A percentile compares a stretch with the other conserved stretches of the same genome.
Evolutionary conservation across 2,888 invertebrate genomes (phyloP).

Genomic region (Adela reaumurella): DNA sequence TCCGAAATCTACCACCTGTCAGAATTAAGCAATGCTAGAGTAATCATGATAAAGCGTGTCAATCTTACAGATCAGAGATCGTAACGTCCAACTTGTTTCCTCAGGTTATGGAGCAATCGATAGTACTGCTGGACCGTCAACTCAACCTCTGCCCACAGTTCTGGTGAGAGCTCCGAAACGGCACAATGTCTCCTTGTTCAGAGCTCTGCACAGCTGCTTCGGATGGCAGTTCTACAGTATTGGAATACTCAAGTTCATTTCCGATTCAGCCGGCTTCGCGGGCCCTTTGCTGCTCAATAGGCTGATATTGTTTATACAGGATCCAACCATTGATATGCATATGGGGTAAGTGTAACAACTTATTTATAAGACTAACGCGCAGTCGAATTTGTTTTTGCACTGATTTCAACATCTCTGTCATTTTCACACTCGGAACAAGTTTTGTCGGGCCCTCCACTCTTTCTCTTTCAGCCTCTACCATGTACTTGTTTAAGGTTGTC

Average conservation of each 20-base stretch:
- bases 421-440: too few relatives aligned
- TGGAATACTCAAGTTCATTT: conserved; percentile 76
- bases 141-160: conserved; percentile 39
- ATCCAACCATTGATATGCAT: conserved; percentile 61
- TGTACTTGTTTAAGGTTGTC: too few relatives aligned
- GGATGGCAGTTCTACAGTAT: conserved; percentile 81
- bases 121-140: conserved; percentile 26
- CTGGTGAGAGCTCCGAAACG: conserved; percentile 28
- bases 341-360: conserved; percentile 63
- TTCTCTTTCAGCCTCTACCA: too few relatives aligned
- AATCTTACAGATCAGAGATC: too few relatives aligned
- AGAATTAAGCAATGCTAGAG: too few relatives aligned
- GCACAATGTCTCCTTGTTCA: conserved; percentile 57
- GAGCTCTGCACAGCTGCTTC: conserved; percentile 71
- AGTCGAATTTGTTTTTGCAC: too few relatives aligned
- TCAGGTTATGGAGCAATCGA: conserved; percentile 39
- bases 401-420: too few relatives aligned
- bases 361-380: too few relatives aligned
- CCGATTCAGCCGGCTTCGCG: conserved; percentile 82
- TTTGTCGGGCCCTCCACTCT: too few relatives aligned
- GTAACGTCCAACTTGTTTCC: too few relatives aligned
- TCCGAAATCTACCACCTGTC: too few relatives aligned
- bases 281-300: conserved; percentile 85
- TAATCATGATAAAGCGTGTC: too few relatives aligned
- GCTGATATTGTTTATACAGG: conserved; percentile 76